Evolutionary conservation across 2,888 invertebrate genomes (phyloP), one percentile per base, ranked within the genome.

Genomic region (Iphiclides podalirius): DNA sequence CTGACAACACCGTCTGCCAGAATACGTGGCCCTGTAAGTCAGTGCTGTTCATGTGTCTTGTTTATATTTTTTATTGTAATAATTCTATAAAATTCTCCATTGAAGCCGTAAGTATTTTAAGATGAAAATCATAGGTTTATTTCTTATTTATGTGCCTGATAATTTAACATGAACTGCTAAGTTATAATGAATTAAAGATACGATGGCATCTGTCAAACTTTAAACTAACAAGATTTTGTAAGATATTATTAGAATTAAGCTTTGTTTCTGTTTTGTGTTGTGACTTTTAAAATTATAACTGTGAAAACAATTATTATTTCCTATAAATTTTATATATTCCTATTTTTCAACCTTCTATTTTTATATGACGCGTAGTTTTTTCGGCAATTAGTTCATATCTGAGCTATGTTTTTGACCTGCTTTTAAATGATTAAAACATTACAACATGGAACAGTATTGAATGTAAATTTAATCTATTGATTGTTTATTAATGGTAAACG

Each of bases 1-100:
- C 72, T 87, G 87, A 79, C 87, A 87, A 84, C 84, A 81, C 83
- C 62, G 74, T 48, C 70, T 61, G 70, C 61, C 67, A 67, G 76
- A 78, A 88, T 88, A 88, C 88, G 88, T 88, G 88, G 89, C 88
- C 85, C 74, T 72, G 73, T 40, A 70, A 73, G 74, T 75, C 61
- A 74, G 66, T 70, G 78, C 68, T 72, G 67, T 72, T 73, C 67
- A 63, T 72, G 77, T 67, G 67, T 67, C 76, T 83, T 86, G 84
- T 87, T 86, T 85, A 83, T 83, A 81, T 84, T 84, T 82, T 85
- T 82, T 74, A 74, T 64, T 75, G 72, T 65, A 72, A 59, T 72
- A 79, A 68, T 80, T 77, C 72, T 64, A 57, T 57, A 66, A 59
- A 66, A 75, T 69, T 70, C 64, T 58, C 52, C 55, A 61, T 54